phyloP scores from a whole-genome alignment of 2,888 invertebrate genomes.

The Euphydryas editha region DNA sequence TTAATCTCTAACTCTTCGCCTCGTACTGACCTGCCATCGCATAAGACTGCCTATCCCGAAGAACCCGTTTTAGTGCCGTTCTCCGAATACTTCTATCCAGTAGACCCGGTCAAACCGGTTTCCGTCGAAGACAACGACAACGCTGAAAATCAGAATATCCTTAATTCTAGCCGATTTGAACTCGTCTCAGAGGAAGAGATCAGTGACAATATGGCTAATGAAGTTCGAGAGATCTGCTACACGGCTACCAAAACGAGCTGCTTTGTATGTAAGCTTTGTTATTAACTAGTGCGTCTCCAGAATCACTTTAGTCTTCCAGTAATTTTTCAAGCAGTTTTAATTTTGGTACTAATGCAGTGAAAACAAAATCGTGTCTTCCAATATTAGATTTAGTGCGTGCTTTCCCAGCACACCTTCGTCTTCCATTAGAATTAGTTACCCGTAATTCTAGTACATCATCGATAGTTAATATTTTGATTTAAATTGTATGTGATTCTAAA shows the following conservation, averaged over 20 bases:
- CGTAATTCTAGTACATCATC: conserved; percentile 53
- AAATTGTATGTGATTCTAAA: conserved; percentile 45
- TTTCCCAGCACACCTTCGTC: conserved; percentile 63
- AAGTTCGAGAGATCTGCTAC: conserved; percentile 83
- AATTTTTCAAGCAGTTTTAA: conserved; percentile 45
- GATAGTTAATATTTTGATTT: conserved; percentile 53
- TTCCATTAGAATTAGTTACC: conserved; percentile 80
- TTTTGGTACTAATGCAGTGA: conserved; percentile 74
- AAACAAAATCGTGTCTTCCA: conserved; percentile 83
- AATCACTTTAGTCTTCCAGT: conserved; percentile 50
- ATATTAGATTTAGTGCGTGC: conserved; percentile 72
- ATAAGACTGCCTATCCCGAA: conserved; percentile 74
- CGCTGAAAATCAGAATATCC: conserved; percentile 76
- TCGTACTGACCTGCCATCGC: conserved; percentile 75
- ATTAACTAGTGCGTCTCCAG: conserved; percentile 51
- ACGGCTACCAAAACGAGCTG: conserved; percentile 63
- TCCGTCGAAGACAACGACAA: conserved; percentile 73
- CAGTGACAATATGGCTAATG: conserved; percentile 84
- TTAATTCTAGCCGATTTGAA: conserved; percentile 71
- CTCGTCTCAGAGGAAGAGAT: conserved; percentile 72
- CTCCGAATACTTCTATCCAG: conserved; percentile 72
- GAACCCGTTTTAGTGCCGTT: conserved; percentile 73
- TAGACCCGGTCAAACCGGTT: conserved; percentile 72
- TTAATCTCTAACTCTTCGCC: conserved; percentile 77
- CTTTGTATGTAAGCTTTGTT: conserved; percentile 77